Evolutionary conservation across 2,888 invertebrate species (phyloP), one percentile per base, ranked within the genome.

Genomic region (Drosophila sordidapex): DNA sequence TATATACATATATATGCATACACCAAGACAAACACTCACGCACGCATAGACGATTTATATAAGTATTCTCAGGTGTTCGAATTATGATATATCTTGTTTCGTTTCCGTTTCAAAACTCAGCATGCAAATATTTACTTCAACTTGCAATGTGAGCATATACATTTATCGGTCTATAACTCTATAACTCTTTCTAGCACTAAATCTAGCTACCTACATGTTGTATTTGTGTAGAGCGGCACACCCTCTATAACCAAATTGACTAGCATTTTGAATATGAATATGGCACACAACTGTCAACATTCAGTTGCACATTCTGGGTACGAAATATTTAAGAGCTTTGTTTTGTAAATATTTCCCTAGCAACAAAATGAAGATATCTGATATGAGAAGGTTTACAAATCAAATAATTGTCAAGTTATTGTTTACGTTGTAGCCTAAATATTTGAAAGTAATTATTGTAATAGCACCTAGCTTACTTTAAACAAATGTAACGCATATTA

Each of bases 381-480:
- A 25, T 48, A 48, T 40, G 46, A 46, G 52, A 62, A 66, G 63
- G 62, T 77, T 77, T 66, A 49, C 81, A 70, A 77, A 80, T 63
- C 38, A 52, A 51, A 40, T 70, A 63, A 56, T 68, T 67, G 59
- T 76, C 61, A 63, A 74, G 48, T 76, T 78, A 70, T 66, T 79
- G 86, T 89, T 89, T 87, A 82, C 57, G 62, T 70, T 66, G 66
- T 89, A 89, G 88, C 54, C 70, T 85, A 85, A 87, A 87, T 89
- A 71, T 87, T 65, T 69, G 38, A 74, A 84, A 65, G 29, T 63
- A 69, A 76, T 70, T 71, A 76, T 61, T 81, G 56, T 78, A 74
- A 63, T 87, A 89, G 88, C 74, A 77, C 66, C 52, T 89, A 89
- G 88, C 83, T 82, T 87, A 84, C 83, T 88, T 86, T 78, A 88